Conservation (phyloP, 2,888 invertebrate genomes). For the Caenorhabditis uteleia region DNA sequence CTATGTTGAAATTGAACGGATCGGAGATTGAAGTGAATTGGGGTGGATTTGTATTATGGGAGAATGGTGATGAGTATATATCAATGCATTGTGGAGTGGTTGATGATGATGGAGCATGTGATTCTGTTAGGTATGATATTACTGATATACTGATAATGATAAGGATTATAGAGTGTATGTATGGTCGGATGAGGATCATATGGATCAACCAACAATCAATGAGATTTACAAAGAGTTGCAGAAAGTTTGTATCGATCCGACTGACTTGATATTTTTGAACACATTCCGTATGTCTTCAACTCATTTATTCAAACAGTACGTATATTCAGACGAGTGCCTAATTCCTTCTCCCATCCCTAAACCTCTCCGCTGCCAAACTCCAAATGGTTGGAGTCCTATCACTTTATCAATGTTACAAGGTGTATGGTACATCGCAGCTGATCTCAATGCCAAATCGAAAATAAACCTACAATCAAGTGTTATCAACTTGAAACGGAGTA, state of each 20-base stretch:
- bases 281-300: conserved; percentile 47
- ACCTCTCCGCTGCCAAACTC: conserved; percentile 19
- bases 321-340: conserved; percentile 44
- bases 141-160: background rate
- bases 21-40: conserved; percentile 33
- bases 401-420: conserved; percentile 45
- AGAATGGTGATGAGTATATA: conserved; percentile 59
- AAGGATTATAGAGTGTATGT: conserved; percentile 47
- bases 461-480: conserved; percentile 54
- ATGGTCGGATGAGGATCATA: conserved; percentile 61
- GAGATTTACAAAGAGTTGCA: conserved; percentile 53
- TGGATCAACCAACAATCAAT: conserved; percentile 58
- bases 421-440: conserved; percentile 54
- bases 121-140: conserved; percentile 30
- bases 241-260: conserved; percentile 57
- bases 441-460: conserved; percentile 53
- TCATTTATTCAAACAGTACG: too few species aligned
- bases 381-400: conserved; percentile 42
- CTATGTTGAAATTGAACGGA: conserved; percentile 40
- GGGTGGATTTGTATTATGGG: conserved; percentile 55
- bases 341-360: conserved; percentile 25
- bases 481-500: conserved; percentile 37
- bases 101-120: conserved; percentile 57
- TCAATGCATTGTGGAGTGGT: conserved; percentile 49
- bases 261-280: conserved; percentile 57